These are phyloP conservation scores for Tyria jacobaeae DNA, from an alignment of 2,888 invertebrate species.

Conservation along the genomic window DNA sequence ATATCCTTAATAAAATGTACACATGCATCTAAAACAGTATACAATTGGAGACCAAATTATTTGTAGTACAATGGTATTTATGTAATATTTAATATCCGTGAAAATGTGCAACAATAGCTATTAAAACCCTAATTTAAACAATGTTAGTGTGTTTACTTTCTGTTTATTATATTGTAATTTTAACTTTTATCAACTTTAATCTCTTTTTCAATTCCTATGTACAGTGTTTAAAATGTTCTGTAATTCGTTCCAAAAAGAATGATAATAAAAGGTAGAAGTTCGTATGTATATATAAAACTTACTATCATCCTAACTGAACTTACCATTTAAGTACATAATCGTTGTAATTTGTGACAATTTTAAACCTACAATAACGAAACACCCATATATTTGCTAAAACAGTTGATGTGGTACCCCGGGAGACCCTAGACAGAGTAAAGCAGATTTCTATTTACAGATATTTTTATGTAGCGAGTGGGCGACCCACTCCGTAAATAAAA, in stretches of 20 bases:
- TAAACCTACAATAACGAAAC: neutral
- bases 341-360: neutral
- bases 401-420: neutral
- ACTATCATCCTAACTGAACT: too few relatives aligned
- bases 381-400: neutral
- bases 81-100: too few relatives aligned
- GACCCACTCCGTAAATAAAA: too few relatives aligned
- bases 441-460: too few relatives aligned
- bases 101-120: slow-evolving; percentile 32
- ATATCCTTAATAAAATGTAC: too few relatives aligned
- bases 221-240: slow-evolving; percentile 31
- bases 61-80: too few relatives aligned
- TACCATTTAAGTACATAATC: neutral
- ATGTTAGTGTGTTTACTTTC: neutral
- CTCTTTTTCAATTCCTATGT: slow-evolving; percentile 31
- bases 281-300: too few relatives aligned
- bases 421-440: too few relatives aligned
- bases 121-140: slow-evolving; percentile 4
- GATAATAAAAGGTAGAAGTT: too few relatives aligned
- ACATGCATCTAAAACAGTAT: neutral
- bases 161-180: neutral
- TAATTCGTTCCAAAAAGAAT: neutral
- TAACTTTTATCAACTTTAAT: neutral
- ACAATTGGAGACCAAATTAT: too few relatives aligned
- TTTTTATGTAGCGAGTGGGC: too few relatives aligned